A percentile compares a stretch with the other conserved stretches of the same genome.
Conservation (phyloP, 2,888 invertebrate species). For the Cryptocephalus moraei region DNA sequence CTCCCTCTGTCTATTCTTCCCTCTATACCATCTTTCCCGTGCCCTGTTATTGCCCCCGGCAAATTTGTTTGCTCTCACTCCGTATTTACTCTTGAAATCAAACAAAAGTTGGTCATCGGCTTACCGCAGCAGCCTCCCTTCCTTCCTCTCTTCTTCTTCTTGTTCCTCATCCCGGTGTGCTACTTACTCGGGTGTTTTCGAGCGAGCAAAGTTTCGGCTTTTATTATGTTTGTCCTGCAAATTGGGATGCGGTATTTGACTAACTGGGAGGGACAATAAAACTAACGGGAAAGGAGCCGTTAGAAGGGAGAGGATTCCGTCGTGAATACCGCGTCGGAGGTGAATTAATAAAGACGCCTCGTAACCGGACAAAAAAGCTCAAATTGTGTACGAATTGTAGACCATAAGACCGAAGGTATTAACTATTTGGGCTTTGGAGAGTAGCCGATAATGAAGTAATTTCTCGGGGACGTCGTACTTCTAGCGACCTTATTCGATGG, state of each 20-base stretch:
- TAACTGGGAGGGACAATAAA: slow-evolving; percentile 14
- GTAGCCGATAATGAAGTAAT: too few species aligned
- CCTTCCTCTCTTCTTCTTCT: slow-evolving; percentile 1
- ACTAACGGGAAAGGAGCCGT: slow-evolving; percentile 1
- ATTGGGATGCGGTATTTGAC: slow-evolving; percentile 17
- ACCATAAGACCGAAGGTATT: too few species aligned
- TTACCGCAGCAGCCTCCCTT: slow-evolving; percentile 8
- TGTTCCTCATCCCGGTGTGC: slow-evolving; percentile 4
- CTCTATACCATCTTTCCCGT: slow-evolving; percentile 1
- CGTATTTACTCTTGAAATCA: slow-evolving; percentile 17
- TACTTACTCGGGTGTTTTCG: neutral
- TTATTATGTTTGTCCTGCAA: slow-evolving; percentile 16
- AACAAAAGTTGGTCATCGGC: slow-evolving; percentile 16
- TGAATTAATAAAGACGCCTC: too few species aligned
- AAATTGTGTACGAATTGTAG: too few species aligned
- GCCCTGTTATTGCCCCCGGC: slow-evolving; percentile 9
- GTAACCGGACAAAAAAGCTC: too few species aligned
- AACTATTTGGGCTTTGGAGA: too few species aligned
- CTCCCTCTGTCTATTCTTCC: too few species aligned
- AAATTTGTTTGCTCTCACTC: slow-evolving; percentile 16
- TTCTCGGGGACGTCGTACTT: too few species aligned
- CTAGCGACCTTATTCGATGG: too few species aligned
- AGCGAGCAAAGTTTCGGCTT: slow-evolving; percentile 10
- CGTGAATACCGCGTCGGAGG: too few species aligned
- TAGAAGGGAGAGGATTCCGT: too few species aligned